These are phyloP conservation scores for Odontamblyopus rebecca DNA, from an alignment of 2,797 vertebrate genomes.

Conservation along the genomic window DNA sequence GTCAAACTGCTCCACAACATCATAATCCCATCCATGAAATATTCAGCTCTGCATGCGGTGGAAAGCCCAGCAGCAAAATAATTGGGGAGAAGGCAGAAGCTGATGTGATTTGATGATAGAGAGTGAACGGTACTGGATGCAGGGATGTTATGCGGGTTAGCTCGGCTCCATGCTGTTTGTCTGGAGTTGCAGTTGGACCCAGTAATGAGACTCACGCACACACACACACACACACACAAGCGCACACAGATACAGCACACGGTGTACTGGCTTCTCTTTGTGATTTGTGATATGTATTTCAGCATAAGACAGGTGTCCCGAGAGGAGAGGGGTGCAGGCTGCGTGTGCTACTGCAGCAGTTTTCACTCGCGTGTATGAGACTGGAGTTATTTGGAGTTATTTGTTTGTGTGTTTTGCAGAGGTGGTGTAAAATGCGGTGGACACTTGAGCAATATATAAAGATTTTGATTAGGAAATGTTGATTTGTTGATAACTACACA, in stretches of 20 bases:
- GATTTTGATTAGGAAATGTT: background rate
- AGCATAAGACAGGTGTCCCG: slow-evolving; percentile 13
- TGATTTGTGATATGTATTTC: slow-evolving; percentile 47
- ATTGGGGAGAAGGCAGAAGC: slow-evolving; percentile 45
- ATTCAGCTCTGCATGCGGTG: background rate
- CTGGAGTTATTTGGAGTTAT: slow-evolving; percentile 5
- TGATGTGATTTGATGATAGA: slow-evolving; percentile 45
- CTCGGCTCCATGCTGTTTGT: slow-evolving; percentile 38
- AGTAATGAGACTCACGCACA: slow-evolving; percentile 50
- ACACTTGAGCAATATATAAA: background rate
- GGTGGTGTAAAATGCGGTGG: background rate
- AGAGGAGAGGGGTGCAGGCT: slow-evolving; percentile 18
- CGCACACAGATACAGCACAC: slow-evolving; percentile 29
- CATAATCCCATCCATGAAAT: background rate
- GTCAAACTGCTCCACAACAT: slow-evolving; percentile 1
- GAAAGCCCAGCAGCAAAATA: slow-evolving; percentile 37
- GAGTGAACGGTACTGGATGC: slow-evolving; percentile 24
- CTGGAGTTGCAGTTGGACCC: slow-evolving; percentile 41
- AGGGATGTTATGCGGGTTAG: slow-evolving; percentile 32
- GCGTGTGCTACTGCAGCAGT: background rate
- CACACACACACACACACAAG: slow-evolving; percentile 20
- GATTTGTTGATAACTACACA: background rate
- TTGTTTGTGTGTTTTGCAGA: background rate
- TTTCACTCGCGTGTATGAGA: background rate
- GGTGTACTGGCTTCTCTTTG: slow-evolving; percentile 24